phyloP scores from a whole-genome alignment of 2,113 vertebrate genomes.

The Bos taurus region ARS-UCD2.0 NC_037346.1:16858001-16858500 shows the following conservation, averaged over 20 bases:
- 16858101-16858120: not conserved
- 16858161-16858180: not conserved
- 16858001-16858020: not conserved
- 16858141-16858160: not conserved
- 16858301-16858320: not conserved
- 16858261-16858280: slow-evolving; percentile 29
- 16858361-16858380: not conserved
- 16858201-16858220: not conserved
- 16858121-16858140: not conserved
- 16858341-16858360: not conserved
- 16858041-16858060: not conserved
- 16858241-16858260: slow-evolving; percentile 13
- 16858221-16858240: slow-evolving; percentile 24
- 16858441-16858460: not conserved
- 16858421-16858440: too few species aligned
- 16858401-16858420: too few species aligned
- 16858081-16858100: not conserved
- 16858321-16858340: not conserved
- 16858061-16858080: not conserved
- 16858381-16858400: not conserved
- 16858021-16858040: not conserved
- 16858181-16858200: not conserved
- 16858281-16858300: not conserved
- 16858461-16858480: not conserved
- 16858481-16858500: not conserved